phyloP scores from a whole-genome alignment of 2,888 invertebrate genomes.

The Acrobasis consociella region DNA sequence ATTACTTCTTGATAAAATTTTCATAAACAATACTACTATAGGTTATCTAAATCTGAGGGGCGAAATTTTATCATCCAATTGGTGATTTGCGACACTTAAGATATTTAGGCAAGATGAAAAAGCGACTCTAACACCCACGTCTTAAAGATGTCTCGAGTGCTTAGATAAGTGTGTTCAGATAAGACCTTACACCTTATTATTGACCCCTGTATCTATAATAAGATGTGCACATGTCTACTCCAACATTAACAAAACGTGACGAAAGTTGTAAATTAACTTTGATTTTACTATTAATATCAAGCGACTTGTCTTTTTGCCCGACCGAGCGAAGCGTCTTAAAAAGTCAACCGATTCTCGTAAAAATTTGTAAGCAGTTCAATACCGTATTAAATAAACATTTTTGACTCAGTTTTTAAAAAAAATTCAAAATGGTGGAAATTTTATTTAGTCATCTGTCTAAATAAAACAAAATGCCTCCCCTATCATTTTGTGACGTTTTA shows the following conservation, averaged over 20 bases:
- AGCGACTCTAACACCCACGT: neutral
- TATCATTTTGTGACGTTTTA: too few relatives aligned
- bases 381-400: too few relatives aligned
- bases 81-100: neutral
- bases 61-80: constrained; percentile 21
- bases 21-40: constrained; percentile 6
- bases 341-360: too few relatives aligned
- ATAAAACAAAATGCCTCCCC: too few relatives aligned
- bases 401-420: too few relatives aligned
- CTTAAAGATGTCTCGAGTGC: neutral
- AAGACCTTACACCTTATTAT: neutral
- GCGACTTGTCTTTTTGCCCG: too few relatives aligned
- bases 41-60: constrained; percentile 21
- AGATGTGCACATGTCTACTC: constrained; percentile 9
- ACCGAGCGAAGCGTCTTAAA: too few relatives aligned
- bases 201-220: constrained; percentile 17
- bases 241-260: constrained; percentile 8
- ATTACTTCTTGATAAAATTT: neutral
- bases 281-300: neutral
- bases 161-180: neutral
- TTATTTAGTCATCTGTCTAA: too few relatives aligned
- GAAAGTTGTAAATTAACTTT: neutral
- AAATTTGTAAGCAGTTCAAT: too few relatives aligned
- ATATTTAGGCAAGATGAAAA: neutral
- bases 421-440: too few relatives aligned